Evolutionary conservation across 1,140 invertebrate genomes (phyloP).

Genomic region (Panagrolaimus sp.): DNA sequence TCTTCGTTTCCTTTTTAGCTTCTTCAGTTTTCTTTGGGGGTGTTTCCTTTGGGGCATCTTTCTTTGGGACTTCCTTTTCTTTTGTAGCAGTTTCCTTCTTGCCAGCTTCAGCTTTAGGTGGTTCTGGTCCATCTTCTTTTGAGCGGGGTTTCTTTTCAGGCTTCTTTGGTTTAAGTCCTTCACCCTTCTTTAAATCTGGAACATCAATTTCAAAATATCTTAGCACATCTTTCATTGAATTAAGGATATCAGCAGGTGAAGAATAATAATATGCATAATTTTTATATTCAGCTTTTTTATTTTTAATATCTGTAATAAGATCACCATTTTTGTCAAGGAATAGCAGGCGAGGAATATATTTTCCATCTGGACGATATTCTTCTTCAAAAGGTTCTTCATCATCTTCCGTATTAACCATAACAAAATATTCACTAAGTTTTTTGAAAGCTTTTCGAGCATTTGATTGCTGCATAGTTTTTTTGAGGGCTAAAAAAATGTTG

Average conservation of each 20-base stretch:
- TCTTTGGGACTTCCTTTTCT: conserved; percentile 23
- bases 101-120: conserved; percentile 35
- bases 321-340: conserved; percentile 54
- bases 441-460: conserved; percentile 58
- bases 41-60: conserved; percentile 18
- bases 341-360: conserved; percentile 56
- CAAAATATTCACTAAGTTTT: conserved; percentile 51
- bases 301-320: conserved; percentile 44
- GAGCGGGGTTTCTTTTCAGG: conserved; percentile 29
- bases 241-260: conserved; percentile 54
- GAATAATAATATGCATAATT: conserved; percentile 58
- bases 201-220: conserved; percentile 52
- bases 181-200: conserved; percentile 49
- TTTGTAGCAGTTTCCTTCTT: conserved; percentile 30
- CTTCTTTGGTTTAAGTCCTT: conserved; percentile 54
- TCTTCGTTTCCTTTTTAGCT: conserved; percentile 27
- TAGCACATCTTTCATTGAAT: conserved; percentile 56
- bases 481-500: conserved; percentile 41
- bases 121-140: conserved; percentile 25
- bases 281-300: conserved; percentile 58
- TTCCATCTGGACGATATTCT: conserved; percentile 50
- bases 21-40: no score
- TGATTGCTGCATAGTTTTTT: conserved; percentile 58
- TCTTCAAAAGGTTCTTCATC: conserved; percentile 57
- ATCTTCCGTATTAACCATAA: conserved; percentile 58